phyloP scores from a whole-genome alignment of 2,888 invertebrate species.

The Malthinus flaveolus region DNA sequence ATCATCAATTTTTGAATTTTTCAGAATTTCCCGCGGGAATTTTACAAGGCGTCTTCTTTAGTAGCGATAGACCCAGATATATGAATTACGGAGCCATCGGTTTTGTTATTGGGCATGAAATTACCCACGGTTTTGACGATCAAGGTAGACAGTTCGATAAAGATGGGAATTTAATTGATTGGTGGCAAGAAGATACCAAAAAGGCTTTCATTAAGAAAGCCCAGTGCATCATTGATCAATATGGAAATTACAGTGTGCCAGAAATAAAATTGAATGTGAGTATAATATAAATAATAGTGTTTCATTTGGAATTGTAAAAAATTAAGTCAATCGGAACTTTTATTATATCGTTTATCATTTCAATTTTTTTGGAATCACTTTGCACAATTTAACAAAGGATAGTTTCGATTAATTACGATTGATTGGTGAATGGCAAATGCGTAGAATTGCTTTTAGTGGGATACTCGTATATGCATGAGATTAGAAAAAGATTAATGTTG shows the following conservation, averaged over 20 bases:
- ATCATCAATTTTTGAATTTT: conserved; percentile 11
- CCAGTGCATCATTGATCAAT: conserved; percentile 90
- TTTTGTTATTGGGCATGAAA: conserved; percentile 90
- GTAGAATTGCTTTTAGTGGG: no score
- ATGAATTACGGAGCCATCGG: conserved; percentile 93
- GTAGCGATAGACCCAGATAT: conserved; percentile 83
- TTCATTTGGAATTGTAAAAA: background rate
- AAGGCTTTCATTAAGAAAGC: conserved; percentile 81
- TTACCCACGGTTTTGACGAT: conserved; percentile 88
- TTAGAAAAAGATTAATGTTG: no score
- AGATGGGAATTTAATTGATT: conserved; percentile 87
- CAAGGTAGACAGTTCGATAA: conserved; percentile 92
- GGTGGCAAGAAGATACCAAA: conserved; percentile 89
- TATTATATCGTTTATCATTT: no score
- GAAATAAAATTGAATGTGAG: conserved; percentile 75
- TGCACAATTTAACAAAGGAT: no score
- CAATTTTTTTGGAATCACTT: no score
- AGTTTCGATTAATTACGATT: no score
- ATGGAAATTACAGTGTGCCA: conserved; percentile 84
- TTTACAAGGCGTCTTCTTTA: conserved; percentile 89
- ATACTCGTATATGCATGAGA: no score
- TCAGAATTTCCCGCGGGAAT: conserved; percentile 93
- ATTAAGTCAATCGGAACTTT: no score
- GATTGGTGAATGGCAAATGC: no score
- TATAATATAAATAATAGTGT: conserved; percentile 21